A percentile compares a stretch with the other conserved stretches of the same genome.
phyloP scores from a whole-genome alignment of 2,113 vertebrate genomes.

The Eolophus roseicapilla region DNA sequence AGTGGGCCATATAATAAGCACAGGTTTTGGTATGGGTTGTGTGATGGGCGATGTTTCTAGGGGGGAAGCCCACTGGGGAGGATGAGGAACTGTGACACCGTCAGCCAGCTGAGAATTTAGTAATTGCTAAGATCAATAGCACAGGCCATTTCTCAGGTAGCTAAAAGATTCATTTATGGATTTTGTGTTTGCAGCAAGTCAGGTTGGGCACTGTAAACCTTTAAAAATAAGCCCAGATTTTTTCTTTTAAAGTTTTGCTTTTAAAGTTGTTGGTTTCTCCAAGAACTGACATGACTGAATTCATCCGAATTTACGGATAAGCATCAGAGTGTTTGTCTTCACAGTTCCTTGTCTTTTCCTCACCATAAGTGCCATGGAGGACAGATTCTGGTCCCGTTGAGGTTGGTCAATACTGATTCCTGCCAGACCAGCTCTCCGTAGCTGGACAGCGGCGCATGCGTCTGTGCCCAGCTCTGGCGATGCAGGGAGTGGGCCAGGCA shows the following conservation, averaged over 20 bases:
- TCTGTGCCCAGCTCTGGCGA: neutral
- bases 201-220: neutral
- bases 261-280: neutral
- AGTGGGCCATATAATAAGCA: neutral
- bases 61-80: neutral
- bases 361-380: fast-evolving
- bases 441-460: neutral
- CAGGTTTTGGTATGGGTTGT: neutral
- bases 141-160: neutral
- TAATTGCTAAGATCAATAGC: neutral
- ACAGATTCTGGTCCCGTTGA: neutral
- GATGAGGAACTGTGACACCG: neutral
- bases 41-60: neutral
- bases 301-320: neutral
- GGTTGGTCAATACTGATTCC: neutral
- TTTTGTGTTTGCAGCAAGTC: neutral
- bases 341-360: neutral
- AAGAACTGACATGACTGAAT: neutral
- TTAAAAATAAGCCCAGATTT: neutral
- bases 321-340: neutral
- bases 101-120: neutral
- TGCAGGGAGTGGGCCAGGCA: neutral
- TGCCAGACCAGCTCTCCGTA: neutral
- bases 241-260: neutral
- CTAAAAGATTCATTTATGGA: neutral